Evolutionary conservation across 1,140 invertebrate genomes (phyloP), one percentile per base, ranked within the genome.

Genomic region (Brachionus asplanchnoidis): DNA sequence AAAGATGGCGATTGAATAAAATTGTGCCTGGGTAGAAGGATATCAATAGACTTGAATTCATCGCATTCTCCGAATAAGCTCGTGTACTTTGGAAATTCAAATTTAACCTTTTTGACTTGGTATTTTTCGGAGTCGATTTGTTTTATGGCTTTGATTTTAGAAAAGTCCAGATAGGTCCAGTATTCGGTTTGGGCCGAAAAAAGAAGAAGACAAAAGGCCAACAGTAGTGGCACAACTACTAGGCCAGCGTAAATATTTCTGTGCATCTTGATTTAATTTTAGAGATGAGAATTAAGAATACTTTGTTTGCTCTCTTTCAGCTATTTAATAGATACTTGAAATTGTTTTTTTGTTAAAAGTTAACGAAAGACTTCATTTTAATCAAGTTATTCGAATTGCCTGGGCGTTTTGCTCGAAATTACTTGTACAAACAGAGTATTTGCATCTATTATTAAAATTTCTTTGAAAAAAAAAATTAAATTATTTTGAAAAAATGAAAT

Each of bases 41-140:
- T 82, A 3, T 82, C 79, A 14, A 82, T 65, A 2, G 36, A 46
- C 40, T 82, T 82, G 40, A 65, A 82, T 44, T 82, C 79, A 36
- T 82, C 79, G 28, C 79, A 82, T 82, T 82, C 79, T 28, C 79
- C 79, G 32, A 82, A 82, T 12, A 82, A 65, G 32, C 79, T 82
- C 26, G 79, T 82, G 53, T 82, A 82, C 46, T 82, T 82, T 4
- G 79, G 79, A 60, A 82, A 68, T 32, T 82, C 79, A 68, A 82
- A 82, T 68, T 82, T 82, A 6, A 82, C 23, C 40, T 68, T 82
- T 82, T 82, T 68, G 7, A 82, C 23, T 60, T 82, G 32, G n/a
- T 46, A 82, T 60, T 60, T 68, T 2, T 68, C 60, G 12, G 17
- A 65, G 23, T 68, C 50, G 60, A 65, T 7, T 46, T 40, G 17